phyloP scores from a whole-genome alignment of 2,113 vertebrate species.

The Rhynchomys soricoides region DNA sequence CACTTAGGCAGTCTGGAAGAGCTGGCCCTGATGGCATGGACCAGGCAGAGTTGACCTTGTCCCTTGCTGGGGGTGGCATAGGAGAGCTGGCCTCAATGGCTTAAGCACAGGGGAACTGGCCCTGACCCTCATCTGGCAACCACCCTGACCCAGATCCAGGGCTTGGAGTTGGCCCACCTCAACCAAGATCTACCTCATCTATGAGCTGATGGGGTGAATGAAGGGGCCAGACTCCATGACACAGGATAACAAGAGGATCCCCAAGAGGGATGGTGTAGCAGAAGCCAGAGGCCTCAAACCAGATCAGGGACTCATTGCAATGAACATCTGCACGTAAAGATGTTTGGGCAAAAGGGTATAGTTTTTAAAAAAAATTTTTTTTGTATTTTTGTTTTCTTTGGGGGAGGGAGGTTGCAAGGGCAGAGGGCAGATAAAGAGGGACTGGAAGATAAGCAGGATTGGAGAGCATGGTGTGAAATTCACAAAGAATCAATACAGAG shows the following conservation, averaged over 20 bases:
- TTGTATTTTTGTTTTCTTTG: background rate
- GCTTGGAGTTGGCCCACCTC: background rate
- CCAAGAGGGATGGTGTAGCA: background rate
- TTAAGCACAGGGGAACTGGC: too few relatives aligned
- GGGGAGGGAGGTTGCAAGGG: background rate
- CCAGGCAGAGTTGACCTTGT: too few relatives aligned
- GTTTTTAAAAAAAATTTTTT: background rate
- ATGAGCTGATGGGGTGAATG: background rate
- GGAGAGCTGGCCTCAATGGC: too few relatives aligned
- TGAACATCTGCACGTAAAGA: too few relatives aligned
- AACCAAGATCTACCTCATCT: background rate
- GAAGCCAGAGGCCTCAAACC: too few relatives aligned
- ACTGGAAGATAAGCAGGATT: background rate
- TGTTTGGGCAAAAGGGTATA: background rate
- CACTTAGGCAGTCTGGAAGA: background rate
- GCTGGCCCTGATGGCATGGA: too few relatives aligned
- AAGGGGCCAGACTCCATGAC: background rate
- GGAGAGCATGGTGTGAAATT: background rate
- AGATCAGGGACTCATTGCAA: too few relatives aligned
- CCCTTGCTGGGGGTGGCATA: background rate
- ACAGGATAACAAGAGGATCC: background rate
- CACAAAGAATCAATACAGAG: background rate
- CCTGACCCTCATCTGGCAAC: background rate
- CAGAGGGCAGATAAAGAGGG: background rate
- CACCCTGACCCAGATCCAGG: background rate